Conservation (phyloP, 92 coral and sea anemone species). For the Parazoanthus atlanticus region DNA sequence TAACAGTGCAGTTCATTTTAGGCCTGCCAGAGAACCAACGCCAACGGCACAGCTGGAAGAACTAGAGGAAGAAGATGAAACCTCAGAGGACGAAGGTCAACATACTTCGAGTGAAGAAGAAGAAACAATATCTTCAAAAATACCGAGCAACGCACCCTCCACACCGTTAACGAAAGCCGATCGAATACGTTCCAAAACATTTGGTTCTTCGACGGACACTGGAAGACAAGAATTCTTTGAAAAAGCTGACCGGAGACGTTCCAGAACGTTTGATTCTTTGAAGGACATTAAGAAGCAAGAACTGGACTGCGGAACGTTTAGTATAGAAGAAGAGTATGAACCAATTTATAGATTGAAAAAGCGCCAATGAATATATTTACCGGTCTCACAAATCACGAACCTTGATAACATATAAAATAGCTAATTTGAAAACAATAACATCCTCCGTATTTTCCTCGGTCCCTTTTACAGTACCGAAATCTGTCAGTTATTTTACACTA, state of each 20-base stretch:
- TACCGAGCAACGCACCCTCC: not conserved
- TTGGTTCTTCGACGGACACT: not conserved
- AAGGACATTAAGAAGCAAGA: not conserved
- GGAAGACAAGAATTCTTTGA: not conserved
- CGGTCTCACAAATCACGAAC: not conserved
- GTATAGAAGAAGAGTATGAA: not conserved
- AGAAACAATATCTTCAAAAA: not conserved
- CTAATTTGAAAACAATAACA: no score
- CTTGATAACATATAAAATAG: not conserved
- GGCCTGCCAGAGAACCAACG: not conserved
- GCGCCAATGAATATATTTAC: not conserved
- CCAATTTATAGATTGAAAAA: not conserved
- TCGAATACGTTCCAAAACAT: not conserved
- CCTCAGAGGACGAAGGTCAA: not conserved
- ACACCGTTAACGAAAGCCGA: not conserved
- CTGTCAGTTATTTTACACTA: no score
- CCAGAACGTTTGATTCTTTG: not conserved
- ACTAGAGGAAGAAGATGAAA: not conserved
- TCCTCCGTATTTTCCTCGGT: no score
- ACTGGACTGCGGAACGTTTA: not conserved
- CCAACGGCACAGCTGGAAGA: not conserved
- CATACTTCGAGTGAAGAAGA: not conserved
- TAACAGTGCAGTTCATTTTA: not conserved
- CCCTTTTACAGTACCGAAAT: no score
- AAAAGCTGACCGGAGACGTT: not conserved